Evolutionary conservation across 2,113 vertebrate genomes (phyloP).

Genomic region (Solea senegalensis): DNA sequence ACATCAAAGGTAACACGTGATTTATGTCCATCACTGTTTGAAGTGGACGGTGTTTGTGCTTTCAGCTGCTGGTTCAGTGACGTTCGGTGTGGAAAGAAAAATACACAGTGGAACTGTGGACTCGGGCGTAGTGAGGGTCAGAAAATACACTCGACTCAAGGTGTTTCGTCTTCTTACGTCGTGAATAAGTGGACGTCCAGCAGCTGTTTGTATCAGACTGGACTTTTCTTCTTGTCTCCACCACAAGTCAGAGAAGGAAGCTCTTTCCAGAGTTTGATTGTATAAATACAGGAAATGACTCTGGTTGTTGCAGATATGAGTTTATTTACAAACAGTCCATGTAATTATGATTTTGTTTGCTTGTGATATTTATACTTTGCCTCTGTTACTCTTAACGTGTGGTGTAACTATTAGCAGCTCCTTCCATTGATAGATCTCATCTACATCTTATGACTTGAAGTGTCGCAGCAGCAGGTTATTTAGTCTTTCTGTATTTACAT

Average conservation of each 20-base stretch:
- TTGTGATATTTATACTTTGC: background rate
- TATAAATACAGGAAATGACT: constrained; percentile 46
- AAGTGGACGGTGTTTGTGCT: too few relatives aligned
- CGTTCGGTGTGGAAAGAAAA: too few relatives aligned
- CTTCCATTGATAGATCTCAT: background rate
- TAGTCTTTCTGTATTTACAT: too few relatives aligned
- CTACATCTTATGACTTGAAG: background rate
- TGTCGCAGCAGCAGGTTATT: background rate
- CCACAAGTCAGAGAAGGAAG: background rate
- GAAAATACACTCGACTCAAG: too few relatives aligned
- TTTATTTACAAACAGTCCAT: constrained; percentile 34
- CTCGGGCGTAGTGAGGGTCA: too few relatives aligned
- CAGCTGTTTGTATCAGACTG: too few relatives aligned
- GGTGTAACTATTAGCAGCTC: background rate
- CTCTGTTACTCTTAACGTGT: background rate
- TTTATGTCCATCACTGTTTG: too few relatives aligned
- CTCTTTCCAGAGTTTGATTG: constrained; percentile 1
- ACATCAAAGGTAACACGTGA: too few relatives aligned
- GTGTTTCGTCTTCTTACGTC: too few relatives aligned
- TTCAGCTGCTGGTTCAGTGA: too few relatives aligned
- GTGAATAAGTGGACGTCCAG: too few relatives aligned
- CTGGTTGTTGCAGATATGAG: constrained; percentile 2
- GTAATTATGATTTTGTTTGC: background rate
- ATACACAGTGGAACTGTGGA: too few relatives aligned
- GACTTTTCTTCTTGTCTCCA: background rate